These are phyloP conservation scores for Halichoerus grypus DNA, from an alignment of 2,113 vertebrate species.

Conservation along the genomic window DNA sequence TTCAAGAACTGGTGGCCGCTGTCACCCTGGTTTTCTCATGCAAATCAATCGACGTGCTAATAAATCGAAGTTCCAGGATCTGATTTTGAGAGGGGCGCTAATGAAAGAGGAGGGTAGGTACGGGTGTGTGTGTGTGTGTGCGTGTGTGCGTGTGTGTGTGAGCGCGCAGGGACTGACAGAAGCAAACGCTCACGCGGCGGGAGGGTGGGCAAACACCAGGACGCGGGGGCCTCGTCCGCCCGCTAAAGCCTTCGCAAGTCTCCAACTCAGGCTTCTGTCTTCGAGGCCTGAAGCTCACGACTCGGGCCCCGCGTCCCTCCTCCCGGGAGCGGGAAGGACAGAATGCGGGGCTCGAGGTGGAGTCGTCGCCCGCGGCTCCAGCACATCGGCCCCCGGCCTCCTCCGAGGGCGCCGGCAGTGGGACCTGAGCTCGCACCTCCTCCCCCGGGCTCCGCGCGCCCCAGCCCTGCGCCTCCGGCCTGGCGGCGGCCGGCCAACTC, in stretches of 20 bases:
- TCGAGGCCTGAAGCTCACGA: not conserved
- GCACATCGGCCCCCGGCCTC: rapidly evolving
- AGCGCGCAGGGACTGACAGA: too few relatives aligned
- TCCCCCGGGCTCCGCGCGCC: not conserved
- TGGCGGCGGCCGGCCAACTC: rapidly evolving
- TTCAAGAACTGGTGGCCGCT: not conserved
- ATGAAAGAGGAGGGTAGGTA: too few relatives aligned
- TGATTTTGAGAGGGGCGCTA: too few relatives aligned
- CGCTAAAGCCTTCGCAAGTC: not conserved
- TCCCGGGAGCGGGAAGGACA: not conserved
- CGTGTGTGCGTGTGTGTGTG: not conserved
- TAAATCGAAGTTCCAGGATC: not conserved
- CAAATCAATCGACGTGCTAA: not conserved
- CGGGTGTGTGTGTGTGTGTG: not conserved
- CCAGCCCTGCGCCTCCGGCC: not conserved
- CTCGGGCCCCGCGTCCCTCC: not conserved
- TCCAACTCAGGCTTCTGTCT: not conserved
- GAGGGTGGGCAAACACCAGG: not conserved
- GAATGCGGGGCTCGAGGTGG: rapidly evolving
- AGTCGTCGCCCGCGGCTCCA: rapidly evolving
- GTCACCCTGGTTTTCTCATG: not conserved
- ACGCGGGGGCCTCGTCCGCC: rapidly evolving
- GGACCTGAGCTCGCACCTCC: not conserved
- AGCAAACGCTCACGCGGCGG: not conserved
- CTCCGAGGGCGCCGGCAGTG: rapidly evolving